These are phyloP conservation scores for Aleiodes alternator DNA, from an alignment of 2,888 invertebrate genomes.

Conservation along the genomic window DNA sequence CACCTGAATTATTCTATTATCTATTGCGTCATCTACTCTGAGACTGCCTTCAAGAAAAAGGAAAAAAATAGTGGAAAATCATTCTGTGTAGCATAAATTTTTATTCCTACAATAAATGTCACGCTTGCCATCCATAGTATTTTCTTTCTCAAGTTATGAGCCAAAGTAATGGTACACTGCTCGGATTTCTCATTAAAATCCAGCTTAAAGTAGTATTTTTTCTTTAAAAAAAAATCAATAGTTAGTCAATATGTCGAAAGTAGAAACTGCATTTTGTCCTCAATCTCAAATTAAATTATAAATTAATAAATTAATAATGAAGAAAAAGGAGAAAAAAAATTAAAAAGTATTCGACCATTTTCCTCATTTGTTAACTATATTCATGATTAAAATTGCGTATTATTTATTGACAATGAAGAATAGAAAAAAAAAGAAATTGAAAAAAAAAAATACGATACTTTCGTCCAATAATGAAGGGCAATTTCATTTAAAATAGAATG, in stretches of 20 bases:
- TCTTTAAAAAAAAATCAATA: neutral
- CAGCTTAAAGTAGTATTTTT: neutral
- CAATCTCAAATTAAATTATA: neutral
- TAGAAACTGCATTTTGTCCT: constrained; percentile 38
- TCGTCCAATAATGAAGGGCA: constrained; percentile 11
- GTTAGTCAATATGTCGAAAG: neutral
- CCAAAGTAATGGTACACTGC: constrained; percentile 6
- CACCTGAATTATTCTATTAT: constrained; percentile 14
- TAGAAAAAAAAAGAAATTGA: neutral
- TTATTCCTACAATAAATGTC: constrained; percentile 23
- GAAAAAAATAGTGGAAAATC: constrained; percentile 19
- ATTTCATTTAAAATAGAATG: constrained; percentile 55
- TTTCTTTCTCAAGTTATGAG: constrained; percentile 40
- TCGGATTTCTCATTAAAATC: constrained; percentile 2
- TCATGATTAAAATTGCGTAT: too few species aligned
- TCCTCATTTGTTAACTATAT: too few species aligned
- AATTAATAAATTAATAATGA: neutral
- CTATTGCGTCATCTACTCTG: constrained; percentile 16
- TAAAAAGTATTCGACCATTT: too few species aligned
- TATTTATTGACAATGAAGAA: too few species aligned
- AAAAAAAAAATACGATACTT: constrained; percentile 17
- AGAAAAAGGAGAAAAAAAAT: too few species aligned
- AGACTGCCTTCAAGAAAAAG: constrained; percentile 41
- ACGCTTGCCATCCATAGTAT: constrained; percentile 49
- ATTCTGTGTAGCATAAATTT: constrained; percentile 23